These are phyloP conservation scores for Drosophila hamatofila DNA, from an alignment of 2,888 invertebrate genomes.

Conservation along the genomic window DNA sequence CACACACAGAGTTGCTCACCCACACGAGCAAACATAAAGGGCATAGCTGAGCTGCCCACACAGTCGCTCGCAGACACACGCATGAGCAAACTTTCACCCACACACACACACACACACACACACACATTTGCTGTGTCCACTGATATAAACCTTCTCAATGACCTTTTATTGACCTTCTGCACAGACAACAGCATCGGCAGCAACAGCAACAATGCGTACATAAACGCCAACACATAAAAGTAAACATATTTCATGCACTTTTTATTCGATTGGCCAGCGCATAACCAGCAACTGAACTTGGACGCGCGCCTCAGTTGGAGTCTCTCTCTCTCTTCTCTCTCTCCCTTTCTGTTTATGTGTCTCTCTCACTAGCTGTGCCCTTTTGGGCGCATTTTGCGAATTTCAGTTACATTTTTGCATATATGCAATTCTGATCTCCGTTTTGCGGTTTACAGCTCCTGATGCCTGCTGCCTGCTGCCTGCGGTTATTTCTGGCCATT, in stretches of 20 bases:
- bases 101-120: not conserved
- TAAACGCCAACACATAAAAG: constrained; percentile 73
- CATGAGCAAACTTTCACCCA: constrained; percentile 25
- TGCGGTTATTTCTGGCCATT: constrained; percentile 28
- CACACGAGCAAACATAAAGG: constrained; percentile 6
- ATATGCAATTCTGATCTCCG: constrained; percentile 75
- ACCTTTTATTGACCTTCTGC: constrained; percentile 71
- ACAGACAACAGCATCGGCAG: constrained; percentile 43
- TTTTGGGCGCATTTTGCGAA: constrained; percentile 57
- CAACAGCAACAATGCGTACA: constrained; percentile 45
- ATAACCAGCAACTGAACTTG: constrained; percentile 44
- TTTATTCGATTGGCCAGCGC: constrained; percentile 66
- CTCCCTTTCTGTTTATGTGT: not conserved
- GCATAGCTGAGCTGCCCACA: constrained; percentile 8
- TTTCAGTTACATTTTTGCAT: constrained; percentile 74
- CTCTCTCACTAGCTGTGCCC: not conserved
- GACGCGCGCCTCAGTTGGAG: not conserved
- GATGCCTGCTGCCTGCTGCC: constrained; percentile 44
- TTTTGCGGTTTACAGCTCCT: constrained; percentile 67
- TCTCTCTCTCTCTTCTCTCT: not conserved
- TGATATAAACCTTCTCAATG: constrained; percentile 70
- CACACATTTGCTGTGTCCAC: constrained; percentile 29
- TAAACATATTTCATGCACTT: constrained; percentile 72
- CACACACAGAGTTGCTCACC: not conserved
- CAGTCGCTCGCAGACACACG: constrained; percentile 25